Evolutionary conservation across 2,888 invertebrate genomes (phyloP).

Genomic region (Chromoteleia sp.): DNA sequence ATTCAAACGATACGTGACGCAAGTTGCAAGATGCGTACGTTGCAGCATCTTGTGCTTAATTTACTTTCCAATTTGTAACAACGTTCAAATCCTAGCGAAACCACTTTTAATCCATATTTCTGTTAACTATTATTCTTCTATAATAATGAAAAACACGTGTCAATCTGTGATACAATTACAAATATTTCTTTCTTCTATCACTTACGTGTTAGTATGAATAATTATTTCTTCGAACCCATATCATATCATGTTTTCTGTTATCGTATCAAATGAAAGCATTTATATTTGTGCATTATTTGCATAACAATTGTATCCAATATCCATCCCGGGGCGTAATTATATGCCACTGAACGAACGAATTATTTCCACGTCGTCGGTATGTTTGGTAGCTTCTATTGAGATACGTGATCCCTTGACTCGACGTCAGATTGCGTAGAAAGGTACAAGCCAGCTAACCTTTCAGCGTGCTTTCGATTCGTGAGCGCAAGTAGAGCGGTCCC

Average conservation of each 20-base stretch:
- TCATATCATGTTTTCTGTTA: not conserved
- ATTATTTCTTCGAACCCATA: not conserved
- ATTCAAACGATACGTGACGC: constrained; percentile 14
- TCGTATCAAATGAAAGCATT: not conserved
- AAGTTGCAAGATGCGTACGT: not conserved
- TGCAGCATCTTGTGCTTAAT: no score
- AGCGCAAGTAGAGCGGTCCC: constrained; percentile 51
- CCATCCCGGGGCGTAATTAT: not conserved
- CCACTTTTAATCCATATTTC: no score
- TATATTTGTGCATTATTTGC: not conserved
- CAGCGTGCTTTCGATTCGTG: constrained; percentile 39
- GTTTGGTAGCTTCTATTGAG: constrained; percentile 11
- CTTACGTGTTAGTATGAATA: no score
- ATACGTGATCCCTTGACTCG: constrained; percentile 19
- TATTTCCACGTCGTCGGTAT: constrained; percentile 13
- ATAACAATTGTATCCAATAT: constrained; percentile 10
- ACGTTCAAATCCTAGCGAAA: not conserved
- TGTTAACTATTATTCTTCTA: no score
- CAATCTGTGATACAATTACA: no score
- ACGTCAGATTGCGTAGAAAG: constrained; percentile 41
- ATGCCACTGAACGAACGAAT: not conserved
- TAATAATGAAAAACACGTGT: no score
- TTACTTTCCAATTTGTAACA: not conserved
- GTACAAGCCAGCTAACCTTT: constrained; percentile 32
- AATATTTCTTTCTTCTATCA: no score